Evolutionary conservation across 2,888 invertebrate genomes (phyloP).

Genomic region (Andrena bucephala): DNA sequence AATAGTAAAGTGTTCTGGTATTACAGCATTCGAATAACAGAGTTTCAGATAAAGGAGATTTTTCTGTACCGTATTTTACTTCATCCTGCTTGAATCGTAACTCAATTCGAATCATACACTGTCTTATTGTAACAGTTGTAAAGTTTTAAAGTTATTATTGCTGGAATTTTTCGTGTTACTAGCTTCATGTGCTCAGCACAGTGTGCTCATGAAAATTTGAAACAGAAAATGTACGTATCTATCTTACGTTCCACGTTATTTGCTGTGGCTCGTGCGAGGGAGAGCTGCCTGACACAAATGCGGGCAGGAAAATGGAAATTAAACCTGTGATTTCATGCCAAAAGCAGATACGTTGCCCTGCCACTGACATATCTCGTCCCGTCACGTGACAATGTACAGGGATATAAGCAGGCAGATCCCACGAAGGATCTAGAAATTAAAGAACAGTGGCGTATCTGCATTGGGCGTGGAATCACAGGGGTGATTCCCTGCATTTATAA

Average conservation of each 20-base stretch:
- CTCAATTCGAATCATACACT: neutral
- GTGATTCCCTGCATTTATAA: constrained; percentile 11
- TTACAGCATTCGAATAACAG: too few relatives aligned
- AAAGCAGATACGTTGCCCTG: constrained; percentile 28
- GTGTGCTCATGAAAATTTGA: neutral
- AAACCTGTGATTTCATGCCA: constrained; percentile 32
- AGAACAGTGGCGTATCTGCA: constrained; percentile 33
- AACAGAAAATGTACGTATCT: constrained; percentile 16
- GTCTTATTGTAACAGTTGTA: neutral
- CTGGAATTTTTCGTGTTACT: neutral
- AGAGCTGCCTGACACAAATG: neutral
- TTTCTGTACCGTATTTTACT: too few relatives aligned
- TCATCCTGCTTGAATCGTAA: too few relatives aligned
- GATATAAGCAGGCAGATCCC: constrained; percentile 25
- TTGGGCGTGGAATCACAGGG: constrained; percentile 14
- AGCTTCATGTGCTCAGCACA: neutral
- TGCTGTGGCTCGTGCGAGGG: neutral
- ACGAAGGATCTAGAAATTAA: constrained; percentile 37
- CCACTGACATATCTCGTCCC: constrained; percentile 22
- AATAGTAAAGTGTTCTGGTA: too few relatives aligned
- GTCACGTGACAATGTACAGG: constrained; percentile 36
- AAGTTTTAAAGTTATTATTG: neutral
- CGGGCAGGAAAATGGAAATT: constrained; percentile 24
- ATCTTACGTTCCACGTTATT: constrained; percentile 14
- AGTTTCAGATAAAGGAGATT: too few relatives aligned